phyloP scores from a whole-genome alignment of 2,888 invertebrate species.

The Celastrina argiolus region DNA sequence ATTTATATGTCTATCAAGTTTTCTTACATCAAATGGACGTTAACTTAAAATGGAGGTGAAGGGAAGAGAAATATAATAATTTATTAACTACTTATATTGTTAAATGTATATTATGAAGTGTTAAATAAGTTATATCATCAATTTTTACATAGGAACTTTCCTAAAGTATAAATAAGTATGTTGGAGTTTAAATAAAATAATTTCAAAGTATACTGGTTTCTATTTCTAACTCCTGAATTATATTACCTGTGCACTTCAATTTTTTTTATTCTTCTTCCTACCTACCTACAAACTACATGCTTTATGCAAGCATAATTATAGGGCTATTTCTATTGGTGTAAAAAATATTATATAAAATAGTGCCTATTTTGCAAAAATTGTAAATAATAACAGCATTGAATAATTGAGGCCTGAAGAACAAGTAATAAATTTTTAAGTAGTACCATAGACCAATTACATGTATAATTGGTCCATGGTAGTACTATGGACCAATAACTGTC shows the following conservation, averaged over 20 bases:
- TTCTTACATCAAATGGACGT: neutral
- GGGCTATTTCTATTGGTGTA: too few relatives aligned
- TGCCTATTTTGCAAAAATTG: too few relatives aligned
- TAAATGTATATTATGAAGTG: neutral
- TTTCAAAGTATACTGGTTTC: neutral
- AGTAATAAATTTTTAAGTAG: too few relatives aligned
- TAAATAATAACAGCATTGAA: neutral
- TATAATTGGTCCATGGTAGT: too few relatives aligned
- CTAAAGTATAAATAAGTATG: slow-evolving; percentile 15
- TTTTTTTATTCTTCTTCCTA: too few relatives aligned
- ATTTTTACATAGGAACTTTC: slow-evolving; percentile 20
- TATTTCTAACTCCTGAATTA: neutral
- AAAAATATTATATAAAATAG: too few relatives aligned
- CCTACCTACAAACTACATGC: too few relatives aligned
- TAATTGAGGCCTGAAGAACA: neutral
- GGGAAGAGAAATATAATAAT: slow-evolving; percentile 11
- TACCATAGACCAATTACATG: too few relatives aligned
- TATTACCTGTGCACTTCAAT: too few relatives aligned
- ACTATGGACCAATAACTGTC: too few relatives aligned
- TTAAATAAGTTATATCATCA: slow-evolving; percentile 12
- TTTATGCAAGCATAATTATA: too few relatives aligned
- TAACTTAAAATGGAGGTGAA: slow-evolving; percentile 1
- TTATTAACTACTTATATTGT: neutral
- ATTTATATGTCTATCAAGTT: neutral
- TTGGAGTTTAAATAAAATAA: slow-evolving; percentile 17